Base-by-base conservation (phyloP, 2,797 vertebrate genomes). In the Sebastes minor region DNA sequence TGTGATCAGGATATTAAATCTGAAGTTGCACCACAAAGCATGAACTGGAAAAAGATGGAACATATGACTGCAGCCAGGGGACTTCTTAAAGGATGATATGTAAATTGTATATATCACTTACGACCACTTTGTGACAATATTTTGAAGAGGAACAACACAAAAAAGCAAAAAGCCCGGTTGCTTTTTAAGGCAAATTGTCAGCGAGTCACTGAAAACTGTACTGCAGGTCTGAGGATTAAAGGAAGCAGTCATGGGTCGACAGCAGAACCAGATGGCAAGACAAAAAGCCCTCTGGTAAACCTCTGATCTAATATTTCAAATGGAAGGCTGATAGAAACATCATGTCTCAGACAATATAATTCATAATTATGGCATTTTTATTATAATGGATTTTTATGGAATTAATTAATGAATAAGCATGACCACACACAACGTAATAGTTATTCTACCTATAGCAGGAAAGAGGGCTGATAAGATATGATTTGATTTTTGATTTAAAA, bases 271-370 rank as follows among this genome's bases (percentile, higher is more conserved):
- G 91, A 91, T 82, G 84, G 85, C 70, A 76, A 38, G 25, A 86
- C 16, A 49, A 79, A 81, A 93, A 86, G 89, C 82, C 80, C 76
- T 89, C 87, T 83, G 89, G 85, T 88, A 60, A 87, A 86, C 28
- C 77, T 77, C 62, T 89, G 84, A 91, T 93, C 88, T 90, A 91
- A 89, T 89, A 89, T 91, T 87, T 91, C 83, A 90, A 76, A 88
- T 90, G 70, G 82, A 86, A 35, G 75, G 49, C 76, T 91, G 71
- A 88, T 89, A 76, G 88, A 85, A 91, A 65, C 55, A 76, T 57
- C 53, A 80, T 78, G 71, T 60, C 75, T 70, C 46, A 74, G 74
- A 76, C 74, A 73, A 62, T 23, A 68, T 79, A 49, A 79, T 76
- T 78, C 46, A 76, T 66, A 64, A 82, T 88, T 62, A 77, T 49